These are phyloP conservation scores for Tridacna gigas DNA, from an alignment of 2,888 invertebrate genomes.

Conservation along the genomic window DNA sequence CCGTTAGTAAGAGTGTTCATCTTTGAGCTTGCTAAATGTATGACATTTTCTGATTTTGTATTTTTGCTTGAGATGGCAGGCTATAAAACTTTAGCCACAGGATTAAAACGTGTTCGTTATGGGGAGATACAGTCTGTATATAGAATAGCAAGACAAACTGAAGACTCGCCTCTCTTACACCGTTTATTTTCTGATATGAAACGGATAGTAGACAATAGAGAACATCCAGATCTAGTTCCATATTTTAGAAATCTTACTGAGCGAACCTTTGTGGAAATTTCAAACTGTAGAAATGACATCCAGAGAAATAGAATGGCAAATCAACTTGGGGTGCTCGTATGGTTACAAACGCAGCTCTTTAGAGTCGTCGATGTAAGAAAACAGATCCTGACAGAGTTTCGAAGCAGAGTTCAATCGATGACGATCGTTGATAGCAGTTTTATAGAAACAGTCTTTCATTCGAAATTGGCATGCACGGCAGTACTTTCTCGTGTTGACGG, in stretches of 20 bases:
- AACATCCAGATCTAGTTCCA: not conserved
- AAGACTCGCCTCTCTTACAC: not conserved
- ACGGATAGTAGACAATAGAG: conserved; percentile 3
- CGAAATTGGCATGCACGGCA: conserved; percentile 16
- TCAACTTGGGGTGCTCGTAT: conserved; percentile 9
- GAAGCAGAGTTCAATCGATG: not conserved
- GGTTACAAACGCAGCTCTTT: conserved; percentile 18
- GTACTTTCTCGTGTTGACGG: not conserved
- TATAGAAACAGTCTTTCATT: not conserved
- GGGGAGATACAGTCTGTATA: not conserved
- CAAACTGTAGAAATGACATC: not conserved
- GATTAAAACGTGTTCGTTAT: not conserved
- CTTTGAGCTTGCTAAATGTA: conserved; percentile 10
- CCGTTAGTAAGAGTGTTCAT: not conserved
- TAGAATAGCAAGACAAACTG: not conserved
- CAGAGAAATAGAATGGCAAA: conserved; percentile 2
- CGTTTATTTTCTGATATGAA: conserved; percentile 2
- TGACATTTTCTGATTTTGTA: not conserved
- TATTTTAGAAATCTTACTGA: conserved; percentile 1
- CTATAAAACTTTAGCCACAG: not conserved
- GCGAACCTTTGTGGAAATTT: not conserved
- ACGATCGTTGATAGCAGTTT: conserved; percentile 1
- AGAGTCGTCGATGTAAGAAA: not conserved
- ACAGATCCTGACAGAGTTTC: not conserved
- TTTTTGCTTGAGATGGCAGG: not conserved